Conservation (phyloP, 2,888 invertebrate genomes). For the Thymelicus acteon region DNA sequence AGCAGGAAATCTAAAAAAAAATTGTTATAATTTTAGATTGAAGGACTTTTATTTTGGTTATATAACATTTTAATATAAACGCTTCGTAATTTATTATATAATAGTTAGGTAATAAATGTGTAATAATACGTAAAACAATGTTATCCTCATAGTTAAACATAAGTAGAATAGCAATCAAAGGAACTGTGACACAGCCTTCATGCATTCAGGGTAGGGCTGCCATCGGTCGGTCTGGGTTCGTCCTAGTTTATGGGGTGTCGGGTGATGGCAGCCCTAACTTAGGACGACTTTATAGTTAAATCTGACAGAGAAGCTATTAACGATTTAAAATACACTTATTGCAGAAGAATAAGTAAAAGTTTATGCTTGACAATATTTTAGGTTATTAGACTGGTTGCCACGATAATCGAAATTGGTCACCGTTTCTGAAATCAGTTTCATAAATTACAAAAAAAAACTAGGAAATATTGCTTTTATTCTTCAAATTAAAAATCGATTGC, state of each 20-base stretch:
- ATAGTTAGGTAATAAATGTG: no score
- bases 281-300: background rate
- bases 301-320: background rate
- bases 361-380: slow-evolving; percentile 4
- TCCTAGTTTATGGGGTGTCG: no score
- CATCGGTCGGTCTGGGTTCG: no score
- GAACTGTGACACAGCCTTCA: no score
- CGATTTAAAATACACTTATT: background rate
- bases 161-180: no score
- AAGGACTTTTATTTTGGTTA: background rate
- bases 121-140: no score
- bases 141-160: no score
- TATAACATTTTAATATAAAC: no score
- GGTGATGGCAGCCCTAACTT: no score
- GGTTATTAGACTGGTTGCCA: slow-evolving; percentile 2
- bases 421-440: slow-evolving; percentile 15
- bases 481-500: slow-evolving; percentile 29
- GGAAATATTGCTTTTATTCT: slow-evolving; percentile 20
- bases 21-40: background rate
- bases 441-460: slow-evolving; percentile 16
- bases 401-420: slow-evolving; percentile 16
- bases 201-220: no score
- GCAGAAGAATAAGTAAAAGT: background rate
- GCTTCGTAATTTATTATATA: no score
- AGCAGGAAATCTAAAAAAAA: background rate